Evolutionary conservation across 2,888 invertebrate genomes (phyloP).

Genomic region (Temnothorax ravouxi): DNA sequence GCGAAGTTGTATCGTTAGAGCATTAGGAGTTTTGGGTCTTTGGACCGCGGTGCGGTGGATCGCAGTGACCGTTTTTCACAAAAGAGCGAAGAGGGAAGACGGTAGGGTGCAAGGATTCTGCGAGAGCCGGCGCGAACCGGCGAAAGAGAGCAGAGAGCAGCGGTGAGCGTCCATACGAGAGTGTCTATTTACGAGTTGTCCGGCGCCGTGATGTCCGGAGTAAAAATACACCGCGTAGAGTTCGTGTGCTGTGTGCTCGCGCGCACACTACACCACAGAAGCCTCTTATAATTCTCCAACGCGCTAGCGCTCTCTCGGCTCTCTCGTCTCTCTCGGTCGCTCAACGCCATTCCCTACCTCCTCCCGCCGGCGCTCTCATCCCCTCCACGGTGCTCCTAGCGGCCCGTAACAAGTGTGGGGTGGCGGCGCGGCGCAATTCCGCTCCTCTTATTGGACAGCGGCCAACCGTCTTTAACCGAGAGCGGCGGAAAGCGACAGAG

Average conservation of each 20-base stretch:
- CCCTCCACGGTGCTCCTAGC: slow-evolving; percentile 46
- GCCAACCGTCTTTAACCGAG: slow-evolving; percentile 63
- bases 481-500: slow-evolving; percentile 5
- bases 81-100: slow-evolving; percentile 32
- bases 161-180: slow-evolving; percentile 77
- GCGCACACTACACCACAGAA: slow-evolving; percentile 70
- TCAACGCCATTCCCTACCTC: background rate
- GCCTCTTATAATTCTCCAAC: slow-evolving; percentile 76
- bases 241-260: slow-evolving; percentile 73
- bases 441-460: slow-evolving; percentile 65
- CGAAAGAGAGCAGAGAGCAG: slow-evolving; percentile 45
- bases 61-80: background rate
- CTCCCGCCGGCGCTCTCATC: slow-evolving; percentile 3
- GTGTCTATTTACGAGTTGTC: slow-evolving; percentile 86
- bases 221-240: slow-evolving; percentile 84
- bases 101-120: slow-evolving; percentile 37
- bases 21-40: background rate
- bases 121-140: slow-evolving; percentile 51
- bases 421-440: slow-evolving; percentile 21
- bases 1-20: background rate
- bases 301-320: slow-evolving; percentile 65
- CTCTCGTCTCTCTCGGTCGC: slow-evolving; percentile 54
- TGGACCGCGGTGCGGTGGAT: background rate
- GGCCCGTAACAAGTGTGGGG: slow-evolving; percentile 20
- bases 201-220: slow-evolving; percentile 86